phyloP scores from a whole-genome alignment of 2,797 vertebrate species.

The Cyclura pinguis region DNA sequence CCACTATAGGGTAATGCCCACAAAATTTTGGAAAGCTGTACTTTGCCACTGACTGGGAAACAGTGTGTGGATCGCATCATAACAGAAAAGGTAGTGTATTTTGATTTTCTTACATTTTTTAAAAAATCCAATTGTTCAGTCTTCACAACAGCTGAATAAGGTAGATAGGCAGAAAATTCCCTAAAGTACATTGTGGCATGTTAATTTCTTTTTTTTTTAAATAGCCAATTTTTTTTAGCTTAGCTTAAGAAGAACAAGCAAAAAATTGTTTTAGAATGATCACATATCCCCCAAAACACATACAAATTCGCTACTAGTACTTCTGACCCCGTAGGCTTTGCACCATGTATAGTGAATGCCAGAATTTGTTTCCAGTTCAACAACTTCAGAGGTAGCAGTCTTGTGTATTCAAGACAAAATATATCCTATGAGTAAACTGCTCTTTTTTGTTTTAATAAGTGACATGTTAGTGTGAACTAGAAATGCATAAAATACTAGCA shows the following conservation, averaged over 20 bases:
- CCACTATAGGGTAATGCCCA: constrained; percentile 89
- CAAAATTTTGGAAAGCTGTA: constrained; percentile 96
- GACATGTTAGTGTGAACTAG: not conserved
- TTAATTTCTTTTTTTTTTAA: not conserved
- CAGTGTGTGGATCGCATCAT: constrained; percentile 97
- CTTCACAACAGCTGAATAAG: not conserved
- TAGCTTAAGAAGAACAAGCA: not conserved
- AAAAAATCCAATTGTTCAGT: not conserved
- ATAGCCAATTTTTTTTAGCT: not conserved
- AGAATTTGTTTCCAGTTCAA: not conserved
- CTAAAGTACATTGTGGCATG: not conserved
- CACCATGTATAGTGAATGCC: not conserved
- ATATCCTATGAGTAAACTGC: not conserved
- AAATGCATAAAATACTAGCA: not conserved
- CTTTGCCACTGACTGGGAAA: constrained; percentile 93
- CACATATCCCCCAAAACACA: not conserved
- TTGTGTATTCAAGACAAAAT: no score
- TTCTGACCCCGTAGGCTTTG: not conserved
- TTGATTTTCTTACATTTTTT: constrained; percentile 20
- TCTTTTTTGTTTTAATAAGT: not conserved
- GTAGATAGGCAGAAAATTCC: not conserved
- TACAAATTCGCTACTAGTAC: not conserved
- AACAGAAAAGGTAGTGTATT: constrained; percentile 92
- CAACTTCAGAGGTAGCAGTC: not conserved
- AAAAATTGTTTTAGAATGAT: not conserved